Conservation (phyloP, 2,797 vertebrate species). For the Spinus pinus region DNA sequence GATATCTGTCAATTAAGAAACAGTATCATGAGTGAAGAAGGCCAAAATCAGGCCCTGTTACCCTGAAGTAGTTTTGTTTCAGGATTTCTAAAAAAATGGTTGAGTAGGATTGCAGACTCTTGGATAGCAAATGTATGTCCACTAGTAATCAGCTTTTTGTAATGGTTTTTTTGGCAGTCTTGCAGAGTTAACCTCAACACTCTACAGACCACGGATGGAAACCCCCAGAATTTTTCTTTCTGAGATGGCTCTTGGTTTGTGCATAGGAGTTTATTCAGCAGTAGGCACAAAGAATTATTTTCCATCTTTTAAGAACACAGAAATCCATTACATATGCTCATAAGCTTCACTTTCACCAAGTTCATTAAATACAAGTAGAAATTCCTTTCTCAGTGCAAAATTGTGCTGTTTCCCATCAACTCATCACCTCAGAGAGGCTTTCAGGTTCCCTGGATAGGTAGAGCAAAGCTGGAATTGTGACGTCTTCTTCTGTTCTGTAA, state of each 20-base stretch:
- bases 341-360: constrained; percentile 39
- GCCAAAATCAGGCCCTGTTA: neutral
- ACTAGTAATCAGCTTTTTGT: neutral
- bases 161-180: neutral
- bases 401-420: constrained; percentile 42
- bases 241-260: neutral
- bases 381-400: neutral
- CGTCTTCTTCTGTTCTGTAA: constrained; percentile 39
- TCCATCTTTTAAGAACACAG: constrained; percentile 21
- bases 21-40: neutral
- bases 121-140: neutral
- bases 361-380: constrained; percentile 37
- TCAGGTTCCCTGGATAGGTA: constrained; percentile 36
- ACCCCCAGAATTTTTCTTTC: neutral
- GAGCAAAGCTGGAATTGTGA: constrained; percentile 22
- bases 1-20: neutral
- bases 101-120: neutral
- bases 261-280: neutral
- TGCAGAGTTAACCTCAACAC: neutral
- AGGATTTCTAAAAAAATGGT: neutral
- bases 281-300: neutral
- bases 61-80: neutral
- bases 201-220: neutral
- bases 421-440: constrained; percentile 37
- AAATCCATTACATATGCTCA: constrained; percentile 28